Percentiles rank a stretch among this genome's conserved stretches.
These are phyloP conservation scores for Macrocentrus cingulum DNA, from an alignment of 1,140 invertebrate genomes.

Conservation along the genomic window DNA sequence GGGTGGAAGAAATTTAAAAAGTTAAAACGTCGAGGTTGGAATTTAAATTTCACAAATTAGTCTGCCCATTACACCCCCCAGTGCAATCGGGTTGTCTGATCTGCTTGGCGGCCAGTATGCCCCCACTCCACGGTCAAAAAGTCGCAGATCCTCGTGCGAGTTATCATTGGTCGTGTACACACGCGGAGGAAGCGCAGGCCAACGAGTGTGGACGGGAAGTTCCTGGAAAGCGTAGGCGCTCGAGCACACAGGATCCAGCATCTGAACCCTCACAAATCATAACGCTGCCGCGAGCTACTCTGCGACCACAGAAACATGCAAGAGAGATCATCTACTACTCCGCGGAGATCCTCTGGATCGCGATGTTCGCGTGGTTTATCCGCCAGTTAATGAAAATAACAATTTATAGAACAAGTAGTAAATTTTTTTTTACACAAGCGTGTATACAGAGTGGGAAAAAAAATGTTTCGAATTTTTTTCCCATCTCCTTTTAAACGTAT, in stretches of 20 bases:
- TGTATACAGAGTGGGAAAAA: no score
- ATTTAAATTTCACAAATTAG: constrained; percentile 61
- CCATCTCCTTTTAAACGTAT: neutral
- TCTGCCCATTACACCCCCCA: constrained; percentile 56
- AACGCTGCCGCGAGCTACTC: constrained; percentile 34
- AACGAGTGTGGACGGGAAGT: constrained; percentile 27
- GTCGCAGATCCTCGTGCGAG: no score
- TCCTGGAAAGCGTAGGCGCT: constrained; percentile 51
- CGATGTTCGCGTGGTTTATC: constrained; percentile 21
- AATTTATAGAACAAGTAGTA: no score
- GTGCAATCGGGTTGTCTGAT: constrained; percentile 46
- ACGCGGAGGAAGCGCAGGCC: constrained; percentile 6
- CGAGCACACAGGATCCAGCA: constrained; percentile 40
- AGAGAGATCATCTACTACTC: constrained; percentile 34
- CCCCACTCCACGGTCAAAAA: neutral
- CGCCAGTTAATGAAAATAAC: neutral
- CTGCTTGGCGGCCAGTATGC: constrained; percentile 32
- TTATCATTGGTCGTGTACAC: constrained; percentile 3
- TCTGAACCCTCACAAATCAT: constrained; percentile 50
- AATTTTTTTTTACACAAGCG: no score
- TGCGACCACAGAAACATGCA: constrained; percentile 32
- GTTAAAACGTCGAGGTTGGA: constrained; percentile 48
- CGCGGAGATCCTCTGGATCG: constrained; percentile 23
- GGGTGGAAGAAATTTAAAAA: neutral
- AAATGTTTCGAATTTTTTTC: neutral